Conservation (phyloP, 2,797 vertebrate genomes). For the Todus mexicanus region DNA sequence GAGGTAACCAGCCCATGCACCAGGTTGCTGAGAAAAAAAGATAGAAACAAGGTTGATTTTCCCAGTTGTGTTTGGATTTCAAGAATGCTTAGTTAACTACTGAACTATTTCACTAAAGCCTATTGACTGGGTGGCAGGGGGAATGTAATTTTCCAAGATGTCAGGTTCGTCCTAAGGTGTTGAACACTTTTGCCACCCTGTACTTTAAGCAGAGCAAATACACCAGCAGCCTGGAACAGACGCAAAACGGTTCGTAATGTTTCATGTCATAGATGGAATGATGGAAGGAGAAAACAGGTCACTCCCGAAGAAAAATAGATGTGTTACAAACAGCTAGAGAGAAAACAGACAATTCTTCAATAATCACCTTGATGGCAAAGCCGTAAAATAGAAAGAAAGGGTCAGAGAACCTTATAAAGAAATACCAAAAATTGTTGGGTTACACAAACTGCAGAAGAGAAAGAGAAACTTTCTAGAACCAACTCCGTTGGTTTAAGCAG, state of each 20-base stretch:
- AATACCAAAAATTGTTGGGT: not conserved
- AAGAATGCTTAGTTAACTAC: not conserved
- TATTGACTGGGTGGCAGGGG: not conserved
- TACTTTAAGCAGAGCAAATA: not conserved
- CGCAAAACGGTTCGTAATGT: not conserved
- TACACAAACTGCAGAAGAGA: not conserved
- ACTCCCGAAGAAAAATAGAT: not conserved
- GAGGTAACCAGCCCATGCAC: not conserved
- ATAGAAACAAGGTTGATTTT: not conserved
- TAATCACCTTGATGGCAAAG: not conserved
- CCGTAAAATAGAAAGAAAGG: not conserved
- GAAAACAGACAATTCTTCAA: not conserved
- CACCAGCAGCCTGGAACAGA: not conserved
- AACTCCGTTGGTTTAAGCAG: not conserved
- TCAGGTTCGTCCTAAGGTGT: accelerated
- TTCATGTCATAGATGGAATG: not conserved
- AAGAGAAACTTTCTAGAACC: not conserved
- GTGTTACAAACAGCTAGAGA: not conserved
- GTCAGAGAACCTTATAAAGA: not conserved
- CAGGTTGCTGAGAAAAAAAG: not conserved
- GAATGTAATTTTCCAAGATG: not conserved
- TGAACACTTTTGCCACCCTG: not conserved
- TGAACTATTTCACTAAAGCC: not conserved
- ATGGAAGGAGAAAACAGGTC: not conserved
- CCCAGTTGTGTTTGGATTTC: not conserved